Evolutionary conservation across 2,113 vertebrate species (phyloP).

Genomic region (Lontra canadensis): DNA sequence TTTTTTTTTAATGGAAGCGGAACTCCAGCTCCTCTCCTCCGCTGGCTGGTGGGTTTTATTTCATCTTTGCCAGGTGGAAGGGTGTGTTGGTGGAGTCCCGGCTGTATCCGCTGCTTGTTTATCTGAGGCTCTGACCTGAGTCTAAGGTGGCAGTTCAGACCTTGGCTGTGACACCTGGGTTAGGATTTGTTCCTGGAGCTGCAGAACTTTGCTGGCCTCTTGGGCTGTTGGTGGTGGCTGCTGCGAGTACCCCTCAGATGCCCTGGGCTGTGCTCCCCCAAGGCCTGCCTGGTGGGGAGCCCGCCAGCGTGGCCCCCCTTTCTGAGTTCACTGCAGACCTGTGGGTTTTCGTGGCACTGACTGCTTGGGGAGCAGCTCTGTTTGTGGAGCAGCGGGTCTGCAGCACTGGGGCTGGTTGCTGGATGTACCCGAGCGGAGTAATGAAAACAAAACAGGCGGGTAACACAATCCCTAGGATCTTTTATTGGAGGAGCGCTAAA

Average conservation of each 20-base stretch:
- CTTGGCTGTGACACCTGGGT: background rate
- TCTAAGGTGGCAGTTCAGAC: no score
- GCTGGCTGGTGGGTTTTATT: background rate
- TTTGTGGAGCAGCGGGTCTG: background rate
- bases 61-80: background rate
- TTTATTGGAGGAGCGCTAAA: constrained; percentile 53
- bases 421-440: background rate
- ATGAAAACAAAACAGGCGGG: constrained; percentile 39
- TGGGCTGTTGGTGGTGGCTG: background rate
- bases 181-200: background rate
- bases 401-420: background rate
- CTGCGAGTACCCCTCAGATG: background rate
- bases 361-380: background rate
- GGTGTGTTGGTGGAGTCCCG: background rate
- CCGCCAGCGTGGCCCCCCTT: background rate
- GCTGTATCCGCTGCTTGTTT: background rate
- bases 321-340: background rate
- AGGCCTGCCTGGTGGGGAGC: background rate
- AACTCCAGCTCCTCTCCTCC: background rate
- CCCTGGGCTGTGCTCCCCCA: no score
- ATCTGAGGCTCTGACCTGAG: background rate
- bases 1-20: background rate
- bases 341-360: background rate
- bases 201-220: background rate
- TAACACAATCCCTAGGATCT: constrained; percentile 28